Percentiles rank a stretch among this genome's conserved stretches.
Evolutionary conservation across 2,797 vertebrate genomes (phyloP).

Genomic region (Poecilia velifera): DNA sequence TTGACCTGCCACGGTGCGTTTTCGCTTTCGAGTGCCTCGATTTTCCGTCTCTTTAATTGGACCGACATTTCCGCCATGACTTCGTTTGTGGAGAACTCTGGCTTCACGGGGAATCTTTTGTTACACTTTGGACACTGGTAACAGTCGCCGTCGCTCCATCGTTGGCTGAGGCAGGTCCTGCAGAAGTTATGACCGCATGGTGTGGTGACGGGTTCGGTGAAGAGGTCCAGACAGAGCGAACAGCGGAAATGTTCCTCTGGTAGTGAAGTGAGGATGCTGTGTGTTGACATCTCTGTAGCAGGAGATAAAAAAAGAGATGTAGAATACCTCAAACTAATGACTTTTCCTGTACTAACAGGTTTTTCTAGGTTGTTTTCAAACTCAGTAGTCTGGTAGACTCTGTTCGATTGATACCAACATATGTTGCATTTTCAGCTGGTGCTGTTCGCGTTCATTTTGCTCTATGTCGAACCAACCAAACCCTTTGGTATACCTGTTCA

Average conservation of each 20-base stretch:
- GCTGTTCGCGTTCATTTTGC: too few species aligned
- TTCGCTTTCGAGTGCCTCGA: accelerated
- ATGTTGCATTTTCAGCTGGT: too few species aligned
- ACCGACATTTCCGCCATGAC: slow-evolving; percentile 52
- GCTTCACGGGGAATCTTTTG: slow-evolving; percentile 54
- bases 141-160: slow-evolving; percentile 44
- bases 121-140: slow-evolving; percentile 62
- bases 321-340: background rate
- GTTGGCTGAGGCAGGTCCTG: slow-evolving; percentile 52
- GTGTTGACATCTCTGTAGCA: slow-evolving; percentile 40
- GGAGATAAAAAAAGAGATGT: background rate
- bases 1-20: background rate
- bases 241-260: slow-evolving; percentile 49
- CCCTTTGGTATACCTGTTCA: too few species aligned
- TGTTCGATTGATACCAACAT: too few species aligned
- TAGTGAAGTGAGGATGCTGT: slow-evolving; percentile 13
- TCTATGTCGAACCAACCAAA: too few species aligned
- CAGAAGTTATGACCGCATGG: slow-evolving; percentile 72
- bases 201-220: slow-evolving; percentile 58
- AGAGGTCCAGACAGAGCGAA: slow-evolving; percentile 51
- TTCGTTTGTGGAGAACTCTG: slow-evolving; percentile 47
- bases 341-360: background rate
- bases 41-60: slow-evolving; percentile 57
- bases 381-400: too few species aligned
- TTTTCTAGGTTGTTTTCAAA: background rate